Evolutionary conservation across 2,113 vertebrate species (phyloP).

Genomic region (Uria lomvia): DNA sequence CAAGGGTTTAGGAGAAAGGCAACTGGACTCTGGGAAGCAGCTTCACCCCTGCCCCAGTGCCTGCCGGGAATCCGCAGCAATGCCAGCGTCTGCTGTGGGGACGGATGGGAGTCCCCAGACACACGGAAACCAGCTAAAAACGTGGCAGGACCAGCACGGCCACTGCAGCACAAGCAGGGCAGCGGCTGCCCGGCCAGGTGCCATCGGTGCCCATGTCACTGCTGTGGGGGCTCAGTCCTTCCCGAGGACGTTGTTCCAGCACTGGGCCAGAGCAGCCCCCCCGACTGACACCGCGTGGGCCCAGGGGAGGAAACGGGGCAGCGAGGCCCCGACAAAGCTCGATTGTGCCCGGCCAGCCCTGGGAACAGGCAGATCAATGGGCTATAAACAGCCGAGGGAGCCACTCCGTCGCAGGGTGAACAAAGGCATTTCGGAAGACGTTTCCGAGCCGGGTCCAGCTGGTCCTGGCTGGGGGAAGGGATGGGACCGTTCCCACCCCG

Average conservation of each 20-base stretch:
- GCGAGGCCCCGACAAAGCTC: neutral
- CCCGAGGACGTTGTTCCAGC: neutral
- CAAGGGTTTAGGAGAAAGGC: neutral
- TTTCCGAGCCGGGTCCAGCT: neutral
- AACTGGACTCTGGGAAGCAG: rapidly evolving
- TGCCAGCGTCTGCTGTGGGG: rapidly evolving
- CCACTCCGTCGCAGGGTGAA: neutral
- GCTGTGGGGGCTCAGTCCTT: neutral
- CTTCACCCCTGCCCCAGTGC: neutral
- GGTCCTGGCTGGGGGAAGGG: neutral
- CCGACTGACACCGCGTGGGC: rapidly evolving
- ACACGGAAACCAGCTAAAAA: neutral
- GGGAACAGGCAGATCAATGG: slow-evolving; percentile 34
- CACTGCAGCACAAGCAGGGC: rapidly evolving
- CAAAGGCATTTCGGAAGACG: neutral
- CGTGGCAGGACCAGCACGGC: neutral
- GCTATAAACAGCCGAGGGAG: slow-evolving; percentile 4
- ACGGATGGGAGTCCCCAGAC: rapidly evolving
- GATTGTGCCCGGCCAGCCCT: neutral
- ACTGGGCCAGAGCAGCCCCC: rapidly evolving
- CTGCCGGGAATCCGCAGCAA: neutral
- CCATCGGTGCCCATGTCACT: neutral
- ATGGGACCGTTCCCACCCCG: neutral
- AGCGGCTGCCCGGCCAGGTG: neutral
- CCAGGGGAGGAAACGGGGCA: slow-evolving; percentile 25